Conservation (phyloP, 2,888 invertebrate genomes). For the Laothoe populi region DNA sequence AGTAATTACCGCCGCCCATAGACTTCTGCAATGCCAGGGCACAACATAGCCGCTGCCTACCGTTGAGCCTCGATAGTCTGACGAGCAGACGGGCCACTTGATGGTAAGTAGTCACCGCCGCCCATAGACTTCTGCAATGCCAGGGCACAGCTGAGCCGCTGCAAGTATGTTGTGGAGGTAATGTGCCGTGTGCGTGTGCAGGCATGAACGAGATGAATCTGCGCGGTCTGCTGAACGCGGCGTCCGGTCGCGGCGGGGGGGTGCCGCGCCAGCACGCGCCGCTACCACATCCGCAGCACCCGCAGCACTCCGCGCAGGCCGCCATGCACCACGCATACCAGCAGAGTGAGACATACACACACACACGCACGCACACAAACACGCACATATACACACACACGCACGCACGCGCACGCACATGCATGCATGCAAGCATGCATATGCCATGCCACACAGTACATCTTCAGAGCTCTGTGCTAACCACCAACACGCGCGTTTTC, state of each 20-base stretch:
- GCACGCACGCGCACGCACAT: background rate
- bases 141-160: too few relatives aligned
- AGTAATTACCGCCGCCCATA: too few relatives aligned
- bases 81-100: too few relatives aligned
- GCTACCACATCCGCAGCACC: conserved; percentile 37
- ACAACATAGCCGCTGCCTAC: too few relatives aligned
- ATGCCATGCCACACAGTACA: background rate
- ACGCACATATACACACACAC: background rate
- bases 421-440: background rate
- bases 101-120: too few relatives aligned
- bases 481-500: too few relatives aligned
- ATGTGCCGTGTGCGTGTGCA: conserved; percentile 38
- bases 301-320: conserved; percentile 44
- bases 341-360: conserved; percentile 58
- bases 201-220: conserved; percentile 79
- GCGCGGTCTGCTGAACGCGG: conserved; percentile 74
- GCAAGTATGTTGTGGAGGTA: too few relatives aligned
- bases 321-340: conserved; percentile 73
- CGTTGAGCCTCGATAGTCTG: too few relatives aligned
- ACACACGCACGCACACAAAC: background rate
- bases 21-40: too few relatives aligned
- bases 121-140: too few relatives aligned
- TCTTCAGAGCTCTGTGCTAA: too few relatives aligned
- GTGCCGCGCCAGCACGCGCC: conserved; percentile 1
- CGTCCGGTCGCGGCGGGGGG: conserved; percentile 39